Percentiles rank a stretch among this genome's conserved stretches.
Evolutionary conservation across 2,113 vertebrate genomes (phyloP).

Genomic region (Grammomys surdaster): DNA sequence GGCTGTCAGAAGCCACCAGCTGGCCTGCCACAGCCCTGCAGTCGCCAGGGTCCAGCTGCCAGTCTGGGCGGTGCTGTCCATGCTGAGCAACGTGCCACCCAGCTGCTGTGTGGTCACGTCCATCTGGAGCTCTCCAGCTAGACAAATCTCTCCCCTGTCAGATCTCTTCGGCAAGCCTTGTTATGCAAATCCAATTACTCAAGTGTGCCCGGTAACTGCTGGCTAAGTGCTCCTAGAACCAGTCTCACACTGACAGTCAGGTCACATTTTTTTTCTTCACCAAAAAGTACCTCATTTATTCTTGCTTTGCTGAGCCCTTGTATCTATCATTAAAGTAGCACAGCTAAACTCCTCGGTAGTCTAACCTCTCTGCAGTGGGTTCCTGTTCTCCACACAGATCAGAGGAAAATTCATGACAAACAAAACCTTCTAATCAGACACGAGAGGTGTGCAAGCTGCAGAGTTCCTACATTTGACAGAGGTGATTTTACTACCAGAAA

Average conservation of each 20-base stretch:
- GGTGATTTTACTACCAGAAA: conserved; percentile 78
- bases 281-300: conserved; percentile 92
- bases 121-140: conserved; percentile 93
- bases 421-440: conserved; percentile 84
- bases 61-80: conserved; percentile 90
- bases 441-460: conserved; percentile 75
- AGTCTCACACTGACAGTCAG: conserved; percentile 90
- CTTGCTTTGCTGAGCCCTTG: conserved; percentile 88
- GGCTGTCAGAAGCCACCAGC: conserved; percentile 93
- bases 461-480: conserved; percentile 68
- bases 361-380: conserved; percentile 89
- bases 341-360: conserved; percentile 86
- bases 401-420: conserved; percentile 86
- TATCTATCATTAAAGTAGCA: conserved; percentile 90
- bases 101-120: conserved; percentile 95
- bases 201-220: conserved; percentile 93
- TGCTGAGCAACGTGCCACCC: conserved; percentile 93
- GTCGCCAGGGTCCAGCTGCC: conserved; percentile 92
- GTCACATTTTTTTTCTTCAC: conserved; percentile 85
- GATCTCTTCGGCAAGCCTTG: conserved; percentile 90
- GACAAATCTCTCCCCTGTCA: conserved; percentile 93
- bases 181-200: conserved; percentile 99
- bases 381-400: conserved; percentile 84
- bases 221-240: conserved; percentile 91
- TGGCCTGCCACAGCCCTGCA: conserved; percentile 91